A percentile compares a stretch with the other conserved stretches of the same genome.
Conservation (phyloP, 2,888 invertebrate genomes). For the Pterobdella sp. region DNA sequence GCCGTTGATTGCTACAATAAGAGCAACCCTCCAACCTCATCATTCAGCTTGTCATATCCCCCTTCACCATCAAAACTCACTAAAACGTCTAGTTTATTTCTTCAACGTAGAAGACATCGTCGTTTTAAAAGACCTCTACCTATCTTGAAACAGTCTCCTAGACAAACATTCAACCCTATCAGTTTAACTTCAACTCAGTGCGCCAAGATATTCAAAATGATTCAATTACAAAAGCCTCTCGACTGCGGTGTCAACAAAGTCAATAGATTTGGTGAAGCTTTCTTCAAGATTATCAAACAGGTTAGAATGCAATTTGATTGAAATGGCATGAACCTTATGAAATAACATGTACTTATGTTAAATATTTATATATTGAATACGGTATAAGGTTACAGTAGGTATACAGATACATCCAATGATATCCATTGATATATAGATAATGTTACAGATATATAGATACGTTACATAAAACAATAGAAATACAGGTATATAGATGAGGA, state of each 20-base stretch:
- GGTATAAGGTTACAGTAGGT: no score
- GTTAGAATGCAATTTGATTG: no score
- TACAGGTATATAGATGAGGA: no score
- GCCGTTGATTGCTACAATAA: background rate
- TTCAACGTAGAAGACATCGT: background rate
- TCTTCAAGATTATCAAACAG: background rate
- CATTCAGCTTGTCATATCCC: background rate
- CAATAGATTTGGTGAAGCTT: slow-evolving; percentile 1
- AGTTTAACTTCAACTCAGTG: background rate
- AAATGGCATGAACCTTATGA: no score
- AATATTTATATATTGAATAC: no score
- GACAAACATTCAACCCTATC: background rate
- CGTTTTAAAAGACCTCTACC: background rate
- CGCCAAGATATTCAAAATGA: background rate
- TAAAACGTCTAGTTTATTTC: background rate
- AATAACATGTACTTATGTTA: no score
- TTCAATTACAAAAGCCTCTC: background rate
- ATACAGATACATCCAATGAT: no score
- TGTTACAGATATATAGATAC: no score
- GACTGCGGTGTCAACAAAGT: background rate
- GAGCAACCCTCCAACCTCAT: background rate
- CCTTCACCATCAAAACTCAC: background rate
- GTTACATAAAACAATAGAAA: no score
- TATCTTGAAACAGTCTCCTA: background rate
- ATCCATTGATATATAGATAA: no score